phyloP scores from a whole-genome alignment of 2,113 vertebrate species.

The Oncorhynchus tshawytscha region DNA sequence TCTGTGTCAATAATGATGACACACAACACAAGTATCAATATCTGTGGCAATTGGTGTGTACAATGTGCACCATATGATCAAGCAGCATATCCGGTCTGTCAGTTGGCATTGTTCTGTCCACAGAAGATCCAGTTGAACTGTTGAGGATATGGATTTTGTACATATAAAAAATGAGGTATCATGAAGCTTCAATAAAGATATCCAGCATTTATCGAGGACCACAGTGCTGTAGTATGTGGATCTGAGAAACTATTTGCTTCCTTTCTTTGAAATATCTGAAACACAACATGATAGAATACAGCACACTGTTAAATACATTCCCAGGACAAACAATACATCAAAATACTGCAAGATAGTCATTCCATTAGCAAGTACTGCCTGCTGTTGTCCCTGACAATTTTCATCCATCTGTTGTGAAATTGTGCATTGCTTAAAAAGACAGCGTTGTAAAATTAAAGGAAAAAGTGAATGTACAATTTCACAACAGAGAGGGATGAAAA shows the following conservation, averaged over 20 bases:
- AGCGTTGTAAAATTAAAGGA: neutral
- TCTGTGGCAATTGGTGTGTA: slow-evolving; percentile 19
- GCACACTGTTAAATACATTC: slow-evolving; percentile 15
- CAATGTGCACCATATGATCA: neutral
- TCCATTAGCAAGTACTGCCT: neutral
- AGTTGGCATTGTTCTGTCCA: slow-evolving; percentile 9
- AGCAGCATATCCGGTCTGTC: slow-evolving; percentile 4
- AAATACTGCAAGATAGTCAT: neutral
- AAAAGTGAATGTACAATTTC: slow-evolving; percentile 3
- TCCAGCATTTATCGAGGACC: slow-evolving; percentile 21
- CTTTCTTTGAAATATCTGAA: slow-evolving; percentile 51
- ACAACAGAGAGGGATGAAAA: slow-evolving; percentile 28
- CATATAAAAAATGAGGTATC: neutral
- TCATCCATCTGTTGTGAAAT: neutral
- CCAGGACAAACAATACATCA: neutral
- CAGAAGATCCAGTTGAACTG: slow-evolving; percentile 1
- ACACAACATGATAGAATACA: slow-evolving; percentile 25
- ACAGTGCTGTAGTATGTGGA: slow-evolving; percentile 33
- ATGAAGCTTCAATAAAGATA: slow-evolving; percentile 22
- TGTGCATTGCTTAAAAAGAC: neutral
- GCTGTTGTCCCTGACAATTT: no score
- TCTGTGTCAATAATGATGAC: neutral
- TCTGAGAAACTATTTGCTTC: slow-evolving; percentile 40
- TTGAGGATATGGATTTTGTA: neutral
- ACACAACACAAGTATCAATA: slow-evolving; percentile 1